Evolutionary conservation across 2,888 invertebrate species (phyloP), one percentile per base, ranked within the genome.

Genomic region (Drosophila mettleri): DNA sequence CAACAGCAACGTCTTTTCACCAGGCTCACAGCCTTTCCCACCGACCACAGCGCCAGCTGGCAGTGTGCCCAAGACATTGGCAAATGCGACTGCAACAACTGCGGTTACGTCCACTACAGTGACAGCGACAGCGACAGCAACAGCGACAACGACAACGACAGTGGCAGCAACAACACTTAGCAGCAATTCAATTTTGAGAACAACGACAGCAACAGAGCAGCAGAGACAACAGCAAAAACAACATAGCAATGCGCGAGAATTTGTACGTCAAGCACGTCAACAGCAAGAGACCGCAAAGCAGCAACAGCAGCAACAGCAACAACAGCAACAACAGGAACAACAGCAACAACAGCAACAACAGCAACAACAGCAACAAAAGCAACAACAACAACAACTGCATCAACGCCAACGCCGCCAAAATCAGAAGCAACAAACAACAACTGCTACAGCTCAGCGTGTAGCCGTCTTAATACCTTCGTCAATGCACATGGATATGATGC

Each of bases 381-480:
- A n/a, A n/a, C n/a, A n/a, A n/a, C n/a, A n/a, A n/a, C n/a, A n/a
- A n/a, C n/a, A n/a, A 1, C 29, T 7, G 3, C 29, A 8, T 8
- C 29, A 36, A 7, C 66, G 39, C 18, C 57, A 39, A 7, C 66
- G 48, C 3, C 61, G 41, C 0, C 61, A 48, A 33, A 63, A 48
- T 18, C 65, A 51, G 5, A 65, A 55, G 14, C 55, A 61, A 16
- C 68, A 63, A 49, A 43, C 49, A 33, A 18, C 39, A 49, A 22
- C 33, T 14, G 46, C 41, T 36, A 39, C 58, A 62, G 68, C 53
- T 41, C 80, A 81, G 55, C 86, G 88, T 79, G 87, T 92, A 61
- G 91, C 82, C 60, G 84, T 92, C 78, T 78, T 92, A 79, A 86
- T 92, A 80, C 89, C 91, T 51, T 73, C 91, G 53, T 78, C 82